These are phyloP conservation scores for Meteorus cinctellus DNA, from an alignment of 2,888 invertebrate genomes.

Conservation along the genomic window DNA sequence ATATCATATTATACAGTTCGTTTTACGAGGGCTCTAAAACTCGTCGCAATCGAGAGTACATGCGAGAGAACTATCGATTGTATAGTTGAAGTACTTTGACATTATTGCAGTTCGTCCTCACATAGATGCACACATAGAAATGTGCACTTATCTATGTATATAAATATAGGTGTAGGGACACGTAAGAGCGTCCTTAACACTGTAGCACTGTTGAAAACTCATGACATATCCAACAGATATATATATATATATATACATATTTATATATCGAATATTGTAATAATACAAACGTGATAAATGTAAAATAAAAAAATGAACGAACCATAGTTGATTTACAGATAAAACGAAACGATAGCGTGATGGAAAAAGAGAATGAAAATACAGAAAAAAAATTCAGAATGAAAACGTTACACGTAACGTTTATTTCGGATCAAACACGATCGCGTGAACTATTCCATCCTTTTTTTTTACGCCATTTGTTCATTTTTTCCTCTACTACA, in stretches of 20 bases:
- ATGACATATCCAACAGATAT: not conserved
- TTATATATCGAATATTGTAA: not conserved
- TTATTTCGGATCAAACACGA: slow-evolving; percentile 5
- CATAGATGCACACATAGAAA: not conserved
- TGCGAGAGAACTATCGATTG: slow-evolving; percentile 1
- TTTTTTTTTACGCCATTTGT: not conserved
- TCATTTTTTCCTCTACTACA: not conserved
- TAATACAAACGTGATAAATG: not conserved
- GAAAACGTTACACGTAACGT: not conserved
- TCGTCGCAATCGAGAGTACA: not conserved
- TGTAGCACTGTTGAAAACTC: not conserved
- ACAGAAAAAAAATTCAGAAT: not conserved
- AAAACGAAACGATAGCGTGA: not conserved
- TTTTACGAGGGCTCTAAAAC: slow-evolving; percentile 1
- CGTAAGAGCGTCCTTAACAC: not conserved
- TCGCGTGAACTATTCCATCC: not conserved
- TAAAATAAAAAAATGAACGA: not conserved
- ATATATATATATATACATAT: not conserved
- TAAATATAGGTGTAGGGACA: not conserved
- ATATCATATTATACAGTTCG: not conserved
- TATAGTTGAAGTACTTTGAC: slow-evolving; percentile 3
- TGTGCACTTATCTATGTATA: not conserved
- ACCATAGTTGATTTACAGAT: not conserved
- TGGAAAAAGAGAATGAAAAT: not conserved
- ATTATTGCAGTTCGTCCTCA: slow-evolving; percentile 1